Percentiles rank a stretch among this genome's conserved stretches.
Conservation (phyloP, 1,140 invertebrate genomes). For the Cyclargus thomasi region DNA sequence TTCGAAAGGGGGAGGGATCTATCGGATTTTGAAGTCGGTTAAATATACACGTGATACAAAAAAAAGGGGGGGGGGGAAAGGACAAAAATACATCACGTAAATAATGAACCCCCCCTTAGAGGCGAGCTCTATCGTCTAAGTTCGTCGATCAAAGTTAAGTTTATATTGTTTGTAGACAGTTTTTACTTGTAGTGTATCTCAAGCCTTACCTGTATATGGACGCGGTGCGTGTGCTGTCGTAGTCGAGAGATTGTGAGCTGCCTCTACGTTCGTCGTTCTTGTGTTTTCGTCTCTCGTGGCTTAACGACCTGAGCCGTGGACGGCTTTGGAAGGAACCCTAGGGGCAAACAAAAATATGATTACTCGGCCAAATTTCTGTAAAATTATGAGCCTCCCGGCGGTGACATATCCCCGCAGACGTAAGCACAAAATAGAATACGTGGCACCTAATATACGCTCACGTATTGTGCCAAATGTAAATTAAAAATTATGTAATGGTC, state of each 20-base stretch:
- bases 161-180: no score
- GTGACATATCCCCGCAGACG: neutral
- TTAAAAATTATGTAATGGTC: conserved; percentile 1
- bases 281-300: conserved; percentile 38
- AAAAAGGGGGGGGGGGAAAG: no score
- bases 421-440: neutral
- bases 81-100: no score
- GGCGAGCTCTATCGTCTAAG: no score
- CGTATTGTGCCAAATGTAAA: conserved; percentile 3
- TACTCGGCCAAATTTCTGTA: neutral
- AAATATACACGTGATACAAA: no score
- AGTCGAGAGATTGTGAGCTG: conserved; percentile 44
- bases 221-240: conserved; percentile 38
- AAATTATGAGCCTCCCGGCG: neutral
- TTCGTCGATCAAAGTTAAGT: no score
- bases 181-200: no score
- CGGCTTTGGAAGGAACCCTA: conserved; percentile 41
- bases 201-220: conserved; percentile 46
- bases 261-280: conserved; percentile 31
- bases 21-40: no score
- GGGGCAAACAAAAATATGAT: neutral
- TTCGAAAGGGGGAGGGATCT: no score
- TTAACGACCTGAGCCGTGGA: conserved; percentile 49
- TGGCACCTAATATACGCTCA: neutral
- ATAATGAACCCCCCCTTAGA: no score